These are phyloP conservation scores for Zygogramma bicolorata DNA, from an alignment of 2,888 invertebrate species.

Conservation along the genomic window DNA sequence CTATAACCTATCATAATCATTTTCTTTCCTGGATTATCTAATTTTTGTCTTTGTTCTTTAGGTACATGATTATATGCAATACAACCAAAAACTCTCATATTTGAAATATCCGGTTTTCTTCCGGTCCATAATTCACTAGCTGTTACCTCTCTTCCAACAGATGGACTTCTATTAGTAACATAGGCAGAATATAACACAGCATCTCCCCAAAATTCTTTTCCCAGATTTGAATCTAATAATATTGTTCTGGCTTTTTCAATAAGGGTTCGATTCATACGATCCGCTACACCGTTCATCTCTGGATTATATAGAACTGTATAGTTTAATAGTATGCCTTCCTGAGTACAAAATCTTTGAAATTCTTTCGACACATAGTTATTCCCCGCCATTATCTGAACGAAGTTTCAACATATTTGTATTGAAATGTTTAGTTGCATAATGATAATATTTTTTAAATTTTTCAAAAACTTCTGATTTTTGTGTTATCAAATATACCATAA, in stretches of 20 bases:
- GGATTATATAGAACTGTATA: slow-evolving; percentile 19
- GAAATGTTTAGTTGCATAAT: slow-evolving; percentile 9
- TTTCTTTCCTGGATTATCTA: too few relatives aligned
- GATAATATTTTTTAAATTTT: slow-evolving; percentile 25
- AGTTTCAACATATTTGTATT: slow-evolving; percentile 20
- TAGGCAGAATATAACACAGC: slow-evolving; percentile 8
- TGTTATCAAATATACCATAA: slow-evolving; percentile 33
- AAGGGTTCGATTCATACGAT: slow-evolving; percentile 20
- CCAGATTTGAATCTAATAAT: slow-evolving; percentile 20
- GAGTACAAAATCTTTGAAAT: slow-evolving; percentile 1
- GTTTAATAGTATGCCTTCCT: background rate
- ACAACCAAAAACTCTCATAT: too few relatives aligned
- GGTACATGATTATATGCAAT: too few relatives aligned
- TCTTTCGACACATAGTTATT: slow-evolving; percentile 12
- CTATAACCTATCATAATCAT: too few relatives aligned
- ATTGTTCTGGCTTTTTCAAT: slow-evolving; percentile 16
- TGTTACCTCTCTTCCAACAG: background rate
- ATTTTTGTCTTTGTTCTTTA: too few relatives aligned
- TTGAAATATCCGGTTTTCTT: too few relatives aligned
- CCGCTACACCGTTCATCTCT: slow-evolving; percentile 20
- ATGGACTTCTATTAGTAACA: slow-evolving; percentile 20
- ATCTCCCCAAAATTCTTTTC: slow-evolving; percentile 27
- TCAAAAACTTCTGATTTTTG: slow-evolving; percentile 33
- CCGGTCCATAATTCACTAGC: too few relatives aligned
- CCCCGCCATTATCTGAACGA: slow-evolving; percentile 29